Evolutionary conservation across 2,797 vertebrate species (phyloP), one percentile per base, ranked within the genome.

Genomic region (Rhincodon typus): DNA sequence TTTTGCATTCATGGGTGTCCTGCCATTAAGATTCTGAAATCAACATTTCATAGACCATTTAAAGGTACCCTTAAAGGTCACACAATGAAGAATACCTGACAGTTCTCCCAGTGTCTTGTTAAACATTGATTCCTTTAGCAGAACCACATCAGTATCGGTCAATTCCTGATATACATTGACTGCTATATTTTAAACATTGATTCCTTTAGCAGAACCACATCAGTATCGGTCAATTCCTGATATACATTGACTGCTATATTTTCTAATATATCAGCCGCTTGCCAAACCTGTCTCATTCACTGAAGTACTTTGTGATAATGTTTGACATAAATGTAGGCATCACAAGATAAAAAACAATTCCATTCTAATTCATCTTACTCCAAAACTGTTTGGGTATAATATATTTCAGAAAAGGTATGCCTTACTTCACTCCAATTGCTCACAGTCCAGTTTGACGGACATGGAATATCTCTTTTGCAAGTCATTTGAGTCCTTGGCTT

Each of bases 401-500:
- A 42, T 46, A 67, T 30, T 21, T 69, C 19, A 77, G 94, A 57
- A 72, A 95, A n/a, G 38, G 17, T 95, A n/a, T 95, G 70, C 50
- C 96, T 96, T 97, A 99, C 99, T 97, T 99, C 97, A 90, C 98
- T 99, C 99, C 99, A 99, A 96, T 97, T 97, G 96, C 98, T 98
- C 38, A 98, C 98, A 19, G 97, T 97, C 99, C 99, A 99, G 96
- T 99, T 98, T 1, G 98, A 98, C 0, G 98, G 98, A 96, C 99
- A 99, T 69, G 98, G 97, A 25, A 99, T 95, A 23, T 99, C 98
- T 97, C 98, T 98, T 97, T 99, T 99, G 97, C 99, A 99, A 0
- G 98, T 98, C 90, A 98, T 95, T 10, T 98, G 96, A 0, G 98
- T 96, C 97, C 99, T 99, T 95, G 99, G 99, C 97, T 98, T 99